These are phyloP conservation scores for Craseonycteris thonglongyai DNA, from an alignment of 2,113 vertebrate species.

Conservation along the genomic window DNA sequence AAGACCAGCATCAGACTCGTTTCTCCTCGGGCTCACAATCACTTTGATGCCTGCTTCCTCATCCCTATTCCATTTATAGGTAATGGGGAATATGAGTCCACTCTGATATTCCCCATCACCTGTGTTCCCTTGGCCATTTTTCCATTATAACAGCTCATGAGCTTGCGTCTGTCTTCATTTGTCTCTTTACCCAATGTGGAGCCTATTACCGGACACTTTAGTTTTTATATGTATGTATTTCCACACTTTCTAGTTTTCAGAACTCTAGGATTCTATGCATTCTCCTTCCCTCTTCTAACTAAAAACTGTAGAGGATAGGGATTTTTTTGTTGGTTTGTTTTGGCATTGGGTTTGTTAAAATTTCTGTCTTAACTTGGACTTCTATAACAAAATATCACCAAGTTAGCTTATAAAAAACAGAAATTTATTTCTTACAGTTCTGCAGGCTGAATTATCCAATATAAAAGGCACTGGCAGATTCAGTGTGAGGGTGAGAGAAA, in stretches of 20 bases:
- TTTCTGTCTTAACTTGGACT: neutral
- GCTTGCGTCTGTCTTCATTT: neutral
- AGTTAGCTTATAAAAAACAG: neutral
- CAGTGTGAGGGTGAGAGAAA: neutral
- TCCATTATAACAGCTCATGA: neutral
- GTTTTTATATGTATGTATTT: neutral
- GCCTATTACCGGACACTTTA: neutral
- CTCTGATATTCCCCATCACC: neutral
- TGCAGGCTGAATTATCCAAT: neutral
- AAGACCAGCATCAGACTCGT: neutral
- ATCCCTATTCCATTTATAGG: neutral
- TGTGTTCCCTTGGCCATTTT: neutral
- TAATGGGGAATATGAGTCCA: no score
- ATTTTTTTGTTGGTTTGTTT: neutral
- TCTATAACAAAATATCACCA: neutral
- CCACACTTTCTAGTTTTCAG: neutral
- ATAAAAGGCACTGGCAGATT: neutral
- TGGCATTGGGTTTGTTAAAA: neutral
- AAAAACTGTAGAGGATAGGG: neutral
- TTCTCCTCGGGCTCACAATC: neutral
- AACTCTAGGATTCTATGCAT: neutral
- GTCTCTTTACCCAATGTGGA: neutral
- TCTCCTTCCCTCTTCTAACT: neutral
- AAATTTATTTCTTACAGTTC: neutral
- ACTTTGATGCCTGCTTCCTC: neutral